Base-by-base conservation (phyloP, 1,140 invertebrate genomes). In the Brachionus angularis region DNA sequence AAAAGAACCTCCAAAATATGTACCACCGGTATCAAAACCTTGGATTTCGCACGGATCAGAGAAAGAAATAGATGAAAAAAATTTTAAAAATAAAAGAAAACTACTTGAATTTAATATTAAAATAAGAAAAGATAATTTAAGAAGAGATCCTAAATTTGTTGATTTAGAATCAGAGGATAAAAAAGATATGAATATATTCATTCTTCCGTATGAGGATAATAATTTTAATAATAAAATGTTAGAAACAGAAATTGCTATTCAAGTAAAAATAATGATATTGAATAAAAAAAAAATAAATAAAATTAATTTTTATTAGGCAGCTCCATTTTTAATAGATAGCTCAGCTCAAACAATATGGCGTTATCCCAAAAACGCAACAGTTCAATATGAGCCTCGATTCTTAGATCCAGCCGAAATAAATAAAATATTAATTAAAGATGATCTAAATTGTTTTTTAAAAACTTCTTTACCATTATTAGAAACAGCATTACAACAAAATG, bases 401-500 rank as follows among this genome's bases (percentile, higher is more conserved):
- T 78, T 78, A 50, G 70, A 76, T 44, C 71, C 77, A 16, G 73
- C 78, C 52, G 77, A 82, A 72, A 74, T 75, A 52, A 73, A 78
- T 27, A 62, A 75, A 46, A 46, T 75, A 8, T 34, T 75, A 10
- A 72, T 74, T 1, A 75, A 75, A 12, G 75, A 76, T 14, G 72
- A 75, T 4, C 53, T 78, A 18, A 71, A 69, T 31, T 52, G 76
- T 0, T 81, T 80, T 71, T 49, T 79, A 1, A 73, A 74, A 7
- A 55, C 73, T 27, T 67, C 62, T 34, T 39, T 44, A n/a, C 23
- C 21, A 62, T 80, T 79, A 64, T 78, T 82, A 73, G 75, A 82
- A 53, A 64, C 75, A 34, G 78, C 79, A 25, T 72, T 82, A 33
- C 80, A 82, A 70, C 81, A 82, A 73, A 82, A 82, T 76, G 78